Conservation (phyloP, 2,797 vertebrate species). For the Myotis findleyi region DNA sequence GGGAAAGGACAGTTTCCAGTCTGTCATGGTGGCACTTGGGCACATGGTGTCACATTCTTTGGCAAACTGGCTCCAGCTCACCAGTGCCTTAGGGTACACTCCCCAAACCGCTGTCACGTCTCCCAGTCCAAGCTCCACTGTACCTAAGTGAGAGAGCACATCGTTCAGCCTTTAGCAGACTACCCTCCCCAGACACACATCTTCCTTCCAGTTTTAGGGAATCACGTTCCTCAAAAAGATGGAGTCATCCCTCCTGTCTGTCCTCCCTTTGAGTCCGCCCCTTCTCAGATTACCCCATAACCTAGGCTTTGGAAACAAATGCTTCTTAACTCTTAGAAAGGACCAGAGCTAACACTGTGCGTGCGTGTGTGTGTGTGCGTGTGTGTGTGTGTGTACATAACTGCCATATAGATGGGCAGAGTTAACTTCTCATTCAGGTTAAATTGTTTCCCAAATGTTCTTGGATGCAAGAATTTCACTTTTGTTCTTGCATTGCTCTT, state of each 20-base stretch:
- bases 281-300: not conserved
- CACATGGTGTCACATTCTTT: not conserved
- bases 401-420: not conserved
- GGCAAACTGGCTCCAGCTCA: not conserved
- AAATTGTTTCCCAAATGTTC: not conserved
- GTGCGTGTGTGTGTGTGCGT: no score
- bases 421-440: constrained; percentile 8
- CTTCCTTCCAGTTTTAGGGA: not conserved
- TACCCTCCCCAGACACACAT: not conserved
- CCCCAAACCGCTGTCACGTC: not conserved
- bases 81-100: not conserved
- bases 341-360: not conserved
- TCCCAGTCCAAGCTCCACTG: not conserved
- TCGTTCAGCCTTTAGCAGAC: not conserved
- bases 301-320: not conserved
- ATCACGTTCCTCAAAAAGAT: not conserved
- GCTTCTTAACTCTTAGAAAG: not conserved
- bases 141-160: not conserved
- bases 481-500: constrained; percentile 39
- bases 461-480: constrained; percentile 15
- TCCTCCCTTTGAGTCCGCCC: not conserved
- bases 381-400: not conserved
- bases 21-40: not conserved
- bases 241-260: not conserved
- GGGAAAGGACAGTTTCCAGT: not conserved